A percentile compares a stretch with the other conserved stretches of the same genome.
These are phyloP conservation scores for Sternarchorhynchus goeldii DNA, from an alignment of 2,797 vertebrate genomes.

Conservation along the genomic window DNA sequence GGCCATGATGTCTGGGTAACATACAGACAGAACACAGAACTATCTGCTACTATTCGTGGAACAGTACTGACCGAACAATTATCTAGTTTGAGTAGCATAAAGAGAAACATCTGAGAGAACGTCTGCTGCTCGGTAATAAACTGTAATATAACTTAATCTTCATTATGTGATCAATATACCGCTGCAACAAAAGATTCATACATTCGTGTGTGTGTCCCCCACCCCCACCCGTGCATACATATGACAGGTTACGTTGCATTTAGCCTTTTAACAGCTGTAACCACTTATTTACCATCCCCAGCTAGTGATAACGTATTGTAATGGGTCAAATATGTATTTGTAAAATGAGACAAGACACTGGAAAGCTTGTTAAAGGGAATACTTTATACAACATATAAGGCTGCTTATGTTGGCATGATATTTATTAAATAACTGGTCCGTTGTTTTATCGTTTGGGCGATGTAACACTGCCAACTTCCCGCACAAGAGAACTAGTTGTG, in stretches of 20 bases:
- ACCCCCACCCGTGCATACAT: no score
- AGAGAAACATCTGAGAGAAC: no score
- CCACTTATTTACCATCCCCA: neutral
- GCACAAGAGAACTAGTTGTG: constrained; percentile 37
- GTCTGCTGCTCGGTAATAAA: no score
- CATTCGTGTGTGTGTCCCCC: no score
- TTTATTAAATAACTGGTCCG: constrained; percentile 75
- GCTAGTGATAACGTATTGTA: no score
- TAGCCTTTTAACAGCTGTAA: neutral
- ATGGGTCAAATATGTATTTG: neutral
- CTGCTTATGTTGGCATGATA: constrained; percentile 49
- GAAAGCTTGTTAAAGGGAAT: no score
- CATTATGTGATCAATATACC: no score
- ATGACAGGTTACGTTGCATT: neutral
- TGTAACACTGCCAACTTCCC: constrained; percentile 66
- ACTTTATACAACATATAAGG: constrained; percentile 4
- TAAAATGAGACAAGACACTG: neutral
- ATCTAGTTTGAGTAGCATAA: no score
- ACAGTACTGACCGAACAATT: neutral
- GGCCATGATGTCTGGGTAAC: constrained; percentile 46
- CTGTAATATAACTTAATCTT: no score
- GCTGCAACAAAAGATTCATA: no score
- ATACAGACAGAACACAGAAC: constrained; percentile 12
- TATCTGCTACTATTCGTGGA: constrained; percentile 18
- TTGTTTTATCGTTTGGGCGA: constrained; percentile 71